These are phyloP conservation scores for Rhagonycha lutea DNA, from an alignment of 2,888 invertebrate genomes.

Conservation along the genomic window DNA sequence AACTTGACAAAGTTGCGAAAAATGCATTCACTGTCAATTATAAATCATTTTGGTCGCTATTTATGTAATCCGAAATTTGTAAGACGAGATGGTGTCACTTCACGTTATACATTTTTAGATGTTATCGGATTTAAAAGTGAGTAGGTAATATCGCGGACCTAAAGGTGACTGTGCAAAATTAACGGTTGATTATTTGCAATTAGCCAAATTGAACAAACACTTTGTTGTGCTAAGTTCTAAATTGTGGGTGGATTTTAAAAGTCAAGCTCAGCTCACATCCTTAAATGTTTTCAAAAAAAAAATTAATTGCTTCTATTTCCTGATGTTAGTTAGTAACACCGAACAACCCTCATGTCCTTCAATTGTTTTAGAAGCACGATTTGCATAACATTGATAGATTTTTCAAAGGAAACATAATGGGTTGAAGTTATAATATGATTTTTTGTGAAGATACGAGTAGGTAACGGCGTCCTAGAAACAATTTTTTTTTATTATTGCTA, in stretches of 20 bases:
- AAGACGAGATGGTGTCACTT: neutral
- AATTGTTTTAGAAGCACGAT: neutral
- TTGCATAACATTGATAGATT: neutral
- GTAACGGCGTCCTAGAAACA: neutral
- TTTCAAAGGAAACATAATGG: neutral
- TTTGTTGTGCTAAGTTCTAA: neutral
- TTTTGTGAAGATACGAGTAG: neutral
- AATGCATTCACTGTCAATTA: neutral
- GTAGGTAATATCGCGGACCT: neutral
- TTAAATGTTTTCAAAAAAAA: neutral
- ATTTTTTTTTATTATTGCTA: neutral
- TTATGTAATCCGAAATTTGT: neutral
- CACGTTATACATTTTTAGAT: neutral
- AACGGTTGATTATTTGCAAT: neutral
- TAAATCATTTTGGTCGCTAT: neutral
- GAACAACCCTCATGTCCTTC: neutral
- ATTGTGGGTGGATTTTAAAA: neutral
- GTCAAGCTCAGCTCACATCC: neutral
- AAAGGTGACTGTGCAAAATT: neutral
- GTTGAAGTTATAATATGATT: neutral
- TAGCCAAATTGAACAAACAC: neutral
- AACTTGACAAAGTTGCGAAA: neutral
- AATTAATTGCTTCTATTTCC: neutral
- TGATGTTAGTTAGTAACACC: neutral
- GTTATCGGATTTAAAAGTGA: neutral